Percentiles rank a stretch among this genome's conserved stretches.
These are phyloP conservation scores for Parauchenoglanis punctatus DNA, from an alignment of 2,797 vertebrate genomes.

Conservation along the genomic window DNA sequence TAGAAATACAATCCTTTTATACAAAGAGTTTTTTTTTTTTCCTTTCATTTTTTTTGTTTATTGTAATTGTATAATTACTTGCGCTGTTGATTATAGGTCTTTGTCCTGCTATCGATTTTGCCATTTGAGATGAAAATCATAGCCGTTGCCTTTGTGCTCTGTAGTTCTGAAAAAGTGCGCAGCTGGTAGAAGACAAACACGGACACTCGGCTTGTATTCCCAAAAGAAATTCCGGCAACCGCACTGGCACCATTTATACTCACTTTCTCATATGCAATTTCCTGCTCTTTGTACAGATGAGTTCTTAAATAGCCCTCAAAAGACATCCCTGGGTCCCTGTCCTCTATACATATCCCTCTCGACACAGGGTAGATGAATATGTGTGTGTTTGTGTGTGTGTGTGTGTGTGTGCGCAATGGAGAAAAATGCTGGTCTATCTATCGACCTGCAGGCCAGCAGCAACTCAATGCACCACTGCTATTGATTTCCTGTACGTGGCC, in stretches of 20 bases:
- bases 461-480: conserved; percentile 69
- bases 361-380: conserved; percentile 35
- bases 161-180: conserved; percentile 54
- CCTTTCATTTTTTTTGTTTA: neutral
- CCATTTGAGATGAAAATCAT: conserved; percentile 22
- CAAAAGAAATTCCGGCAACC: conserved; percentile 32
- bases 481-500: conserved; percentile 70
- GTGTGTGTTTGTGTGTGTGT: conserved; percentile 34
- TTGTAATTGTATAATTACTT: neutral
- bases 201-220: conserved; percentile 38
- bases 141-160: neutral
- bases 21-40: too few species aligned
- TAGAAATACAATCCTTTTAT: neutral
- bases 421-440: conserved; percentile 37
- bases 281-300: conserved; percentile 36
- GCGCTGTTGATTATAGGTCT: neutral
- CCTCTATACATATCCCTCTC: conserved; percentile 20
- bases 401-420: conserved; percentile 12
- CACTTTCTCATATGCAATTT: conserved; percentile 48
- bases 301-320: conserved; percentile 45
- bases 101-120: conserved; percentile 18
- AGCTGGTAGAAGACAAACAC: conserved; percentile 57
- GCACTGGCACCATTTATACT: conserved; percentile 28
- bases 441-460: conserved; percentile 51
- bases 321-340: conserved; percentile 30